A percentile compares a stretch with the other conserved stretches of the same genome.
These are phyloP conservation scores for Drosophila ercepeae DNA, from an alignment of 1,140 invertebrate species.

Conservation along the genomic window DNA sequence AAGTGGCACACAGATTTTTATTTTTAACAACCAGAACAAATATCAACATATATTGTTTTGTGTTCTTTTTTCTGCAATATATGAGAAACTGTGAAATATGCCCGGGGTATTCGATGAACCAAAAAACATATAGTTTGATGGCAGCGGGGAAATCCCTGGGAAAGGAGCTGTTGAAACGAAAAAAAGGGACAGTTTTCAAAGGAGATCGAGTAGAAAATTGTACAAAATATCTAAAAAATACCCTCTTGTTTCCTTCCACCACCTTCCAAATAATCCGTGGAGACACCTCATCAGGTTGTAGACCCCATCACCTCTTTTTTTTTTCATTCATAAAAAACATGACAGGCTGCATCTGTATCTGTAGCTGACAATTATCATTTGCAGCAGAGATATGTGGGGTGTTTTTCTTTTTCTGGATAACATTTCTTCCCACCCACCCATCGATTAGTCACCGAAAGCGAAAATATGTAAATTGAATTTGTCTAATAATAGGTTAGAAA, in stretches of 20 bases:
- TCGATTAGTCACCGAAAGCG: conserved; percentile 47
- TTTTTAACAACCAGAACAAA: conserved; percentile 75
- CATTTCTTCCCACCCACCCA: conserved; percentile 13
- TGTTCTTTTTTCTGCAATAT: conserved; percentile 32
- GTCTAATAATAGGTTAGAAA: conserved; percentile 45
- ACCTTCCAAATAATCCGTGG: neutral
- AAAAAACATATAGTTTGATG: conserved; percentile 9
- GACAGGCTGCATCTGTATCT: conserved; percentile 46
- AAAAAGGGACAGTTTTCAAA: too few species aligned
- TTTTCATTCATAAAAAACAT: conserved; percentile 41
- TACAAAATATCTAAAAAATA: too few species aligned
- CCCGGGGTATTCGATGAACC: conserved; percentile 8
- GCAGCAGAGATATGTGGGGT: conserved; percentile 28
- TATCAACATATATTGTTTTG: conserved; percentile 56
- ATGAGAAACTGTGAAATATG: conserved; percentile 34
- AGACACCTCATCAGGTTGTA: conserved; percentile 37
- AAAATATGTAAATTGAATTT: conserved; percentile 40
- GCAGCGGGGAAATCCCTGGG: conserved; percentile 13
- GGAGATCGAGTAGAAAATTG: too few species aligned
- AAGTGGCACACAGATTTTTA: conserved; percentile 74
- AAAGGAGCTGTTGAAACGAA: too few species aligned
- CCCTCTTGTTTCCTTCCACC: neutral
- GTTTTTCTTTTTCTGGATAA: conserved; percentile 14
- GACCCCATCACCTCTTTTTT: conserved; percentile 9
- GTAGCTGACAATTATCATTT: conserved; percentile 44